These are phyloP conservation scores for Glaucopsyche alexis DNA, from an alignment of 2,888 invertebrate genomes.

Conservation along the genomic window DNA sequence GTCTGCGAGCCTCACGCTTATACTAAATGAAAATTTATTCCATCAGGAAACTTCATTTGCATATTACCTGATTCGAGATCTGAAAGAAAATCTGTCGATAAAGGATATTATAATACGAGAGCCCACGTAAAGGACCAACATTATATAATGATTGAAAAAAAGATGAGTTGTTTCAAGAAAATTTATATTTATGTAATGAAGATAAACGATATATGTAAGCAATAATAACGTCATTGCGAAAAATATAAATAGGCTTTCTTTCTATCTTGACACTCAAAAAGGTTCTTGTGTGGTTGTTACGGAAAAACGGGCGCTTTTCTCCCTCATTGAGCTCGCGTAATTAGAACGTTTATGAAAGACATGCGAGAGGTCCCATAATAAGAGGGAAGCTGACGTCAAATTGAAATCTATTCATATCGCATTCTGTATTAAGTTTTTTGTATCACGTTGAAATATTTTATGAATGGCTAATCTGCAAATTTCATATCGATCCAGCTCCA, in stretches of 20 bases:
- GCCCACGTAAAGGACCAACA: background rate
- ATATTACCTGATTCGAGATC: slow-evolving; percentile 22
- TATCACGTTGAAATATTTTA: background rate
- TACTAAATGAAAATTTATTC: slow-evolving; percentile 19
- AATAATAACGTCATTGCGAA: background rate
- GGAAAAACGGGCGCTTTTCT: slow-evolving; percentile 29
- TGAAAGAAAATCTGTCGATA: slow-evolving; percentile 19
- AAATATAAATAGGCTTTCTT: slow-evolving; percentile 14
- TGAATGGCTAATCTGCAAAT: slow-evolving; percentile 7
- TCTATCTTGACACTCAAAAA: slow-evolving; percentile 30
- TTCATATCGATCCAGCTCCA: slow-evolving; percentile 6
- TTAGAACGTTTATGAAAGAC: slow-evolving; percentile 31
- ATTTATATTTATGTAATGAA: background rate
- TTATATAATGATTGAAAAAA: slow-evolving; percentile 5
- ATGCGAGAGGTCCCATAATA: slow-evolving; percentile 21
- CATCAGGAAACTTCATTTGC: slow-evolving; percentile 19
- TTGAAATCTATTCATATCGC: slow-evolving; percentile 6
- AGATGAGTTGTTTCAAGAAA: background rate
- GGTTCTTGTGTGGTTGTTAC: slow-evolving; percentile 28
- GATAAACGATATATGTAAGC: background rate
- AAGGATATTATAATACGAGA: slow-evolving; percentile 5
- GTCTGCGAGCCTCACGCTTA: slow-evolving; percentile 6
- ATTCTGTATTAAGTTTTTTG: slow-evolving; percentile 3
- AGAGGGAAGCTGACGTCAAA: slow-evolving; percentile 18
- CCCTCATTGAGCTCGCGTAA: slow-evolving; percentile 31